These are phyloP conservation scores for Lysandra coridon DNA, from an alignment of 2,888 invertebrate genomes.

Conservation along the genomic window DNA sequence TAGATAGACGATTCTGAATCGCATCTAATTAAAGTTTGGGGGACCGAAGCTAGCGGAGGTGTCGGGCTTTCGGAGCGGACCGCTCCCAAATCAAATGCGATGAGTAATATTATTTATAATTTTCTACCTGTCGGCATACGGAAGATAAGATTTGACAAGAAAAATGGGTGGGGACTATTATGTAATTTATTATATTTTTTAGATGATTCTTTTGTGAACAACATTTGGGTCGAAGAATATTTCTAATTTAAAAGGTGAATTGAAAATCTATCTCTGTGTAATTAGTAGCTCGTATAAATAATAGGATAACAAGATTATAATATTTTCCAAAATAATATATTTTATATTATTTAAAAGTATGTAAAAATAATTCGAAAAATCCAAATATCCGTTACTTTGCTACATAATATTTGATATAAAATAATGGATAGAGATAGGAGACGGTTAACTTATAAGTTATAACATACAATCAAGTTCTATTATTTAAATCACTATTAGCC, in stretches of 20 bases:
- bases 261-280: background rate
- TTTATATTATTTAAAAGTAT: background rate
- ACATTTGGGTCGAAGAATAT: background rate
- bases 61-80: conserved; percentile 78
- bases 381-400: background rate
- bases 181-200: conserved; percentile 27
- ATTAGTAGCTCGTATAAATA: background rate
- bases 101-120: conserved; percentile 80
- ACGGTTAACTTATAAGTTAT: conserved; percentile 43
- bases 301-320: background rate
- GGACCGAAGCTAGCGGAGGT: conserved; percentile 78
- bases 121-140: conserved; percentile 78
- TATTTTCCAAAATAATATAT: background rate
- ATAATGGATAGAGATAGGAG: conserved; percentile 45
- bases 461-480: conserved; percentile 68
- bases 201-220: background rate
- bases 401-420: conserved; percentile 37
- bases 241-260: background rate
- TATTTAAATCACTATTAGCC: conserved; percentile 76
- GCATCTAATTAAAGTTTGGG: conserved; percentile 79
- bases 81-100: conserved; percentile 79
- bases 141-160: conserved; percentile 36
- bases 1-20: conserved; percentile 70
- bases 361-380: background rate
- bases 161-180: background rate